Conservation (phyloP, 1,140 invertebrate species). For the Tetranychus cinnabarinus region DNA sequence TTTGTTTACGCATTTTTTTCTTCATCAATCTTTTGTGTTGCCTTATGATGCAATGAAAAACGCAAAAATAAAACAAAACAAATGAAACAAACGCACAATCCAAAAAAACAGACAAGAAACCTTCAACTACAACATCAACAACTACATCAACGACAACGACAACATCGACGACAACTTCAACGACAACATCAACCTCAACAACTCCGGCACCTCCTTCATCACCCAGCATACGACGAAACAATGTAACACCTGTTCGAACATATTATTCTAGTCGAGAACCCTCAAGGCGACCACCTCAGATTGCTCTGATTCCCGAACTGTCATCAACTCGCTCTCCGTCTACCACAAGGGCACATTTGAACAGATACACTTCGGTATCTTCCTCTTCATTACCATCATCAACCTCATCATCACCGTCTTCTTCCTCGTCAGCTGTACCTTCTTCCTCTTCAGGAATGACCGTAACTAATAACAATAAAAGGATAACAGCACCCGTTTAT, state of each 20-base stretch:
- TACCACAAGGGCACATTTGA: background rate
- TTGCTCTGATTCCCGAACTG: background rate
- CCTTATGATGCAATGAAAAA: too few relatives aligned
- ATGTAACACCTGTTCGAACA: background rate
- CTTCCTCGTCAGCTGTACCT: background rate
- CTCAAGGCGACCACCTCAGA: background rate
- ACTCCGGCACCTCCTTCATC: background rate
- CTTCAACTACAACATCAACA: background rate
- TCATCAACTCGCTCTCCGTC: background rate
- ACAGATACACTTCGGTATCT: background rate
- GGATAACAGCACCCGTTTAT: background rate
- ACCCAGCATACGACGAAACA: background rate
- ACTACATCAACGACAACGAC: background rate
- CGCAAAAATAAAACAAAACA: too few relatives aligned
- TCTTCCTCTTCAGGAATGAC: background rate
- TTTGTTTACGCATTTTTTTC: too few relatives aligned
- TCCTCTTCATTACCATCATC: background rate
- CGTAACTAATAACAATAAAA: too few relatives aligned
- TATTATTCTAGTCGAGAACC: background rate
- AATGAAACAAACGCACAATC: too few relatives aligned
- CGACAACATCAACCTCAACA: constrained; percentile 7
- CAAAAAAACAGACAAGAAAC: too few relatives aligned
- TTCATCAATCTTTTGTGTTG: too few relatives aligned
- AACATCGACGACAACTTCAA: constrained; percentile 2
- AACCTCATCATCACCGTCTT: background rate